Evolutionary conservation across 2,113 vertebrate species (phyloP).

Genomic region (Rhinogobius similis): DNA sequence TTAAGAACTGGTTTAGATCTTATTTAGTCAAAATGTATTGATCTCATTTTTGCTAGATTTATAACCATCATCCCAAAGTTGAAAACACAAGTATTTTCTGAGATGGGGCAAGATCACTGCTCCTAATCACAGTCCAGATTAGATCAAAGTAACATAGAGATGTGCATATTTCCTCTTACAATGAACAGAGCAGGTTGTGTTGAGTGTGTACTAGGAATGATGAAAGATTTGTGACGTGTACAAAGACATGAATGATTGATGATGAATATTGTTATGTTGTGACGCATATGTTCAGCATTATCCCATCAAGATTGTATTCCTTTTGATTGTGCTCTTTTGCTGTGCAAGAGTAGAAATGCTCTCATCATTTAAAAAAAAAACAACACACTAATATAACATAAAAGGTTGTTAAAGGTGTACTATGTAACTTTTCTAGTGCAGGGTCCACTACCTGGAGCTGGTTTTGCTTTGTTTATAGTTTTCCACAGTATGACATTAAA

Average conservation of each 20-base stretch:
- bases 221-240: background rate
- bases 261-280: background rate
- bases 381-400: too few relatives aligned
- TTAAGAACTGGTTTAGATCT: background rate
- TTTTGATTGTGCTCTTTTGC: background rate
- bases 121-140: too few relatives aligned
- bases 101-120: background rate
- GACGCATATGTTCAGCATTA: too few relatives aligned
- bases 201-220: background rate
- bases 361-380: background rate
- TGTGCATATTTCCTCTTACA: background rate
- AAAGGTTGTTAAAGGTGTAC: background rate
- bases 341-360: constrained; percentile 1
- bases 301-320: too few relatives aligned
- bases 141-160: background rate
- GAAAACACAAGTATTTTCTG: background rate
- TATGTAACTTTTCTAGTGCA: background rate
- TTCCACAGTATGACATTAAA: too few relatives aligned
- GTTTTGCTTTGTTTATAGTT: too few relatives aligned
- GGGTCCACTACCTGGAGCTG: too few relatives aligned
- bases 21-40: too few relatives aligned
- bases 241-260: background rate
- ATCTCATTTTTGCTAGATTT: too few relatives aligned
- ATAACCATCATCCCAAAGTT: background rate
- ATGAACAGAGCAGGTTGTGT: background rate